phyloP scores from a whole-genome alignment of 1,140 invertebrate genomes.

The Papilio machaon region DNA sequence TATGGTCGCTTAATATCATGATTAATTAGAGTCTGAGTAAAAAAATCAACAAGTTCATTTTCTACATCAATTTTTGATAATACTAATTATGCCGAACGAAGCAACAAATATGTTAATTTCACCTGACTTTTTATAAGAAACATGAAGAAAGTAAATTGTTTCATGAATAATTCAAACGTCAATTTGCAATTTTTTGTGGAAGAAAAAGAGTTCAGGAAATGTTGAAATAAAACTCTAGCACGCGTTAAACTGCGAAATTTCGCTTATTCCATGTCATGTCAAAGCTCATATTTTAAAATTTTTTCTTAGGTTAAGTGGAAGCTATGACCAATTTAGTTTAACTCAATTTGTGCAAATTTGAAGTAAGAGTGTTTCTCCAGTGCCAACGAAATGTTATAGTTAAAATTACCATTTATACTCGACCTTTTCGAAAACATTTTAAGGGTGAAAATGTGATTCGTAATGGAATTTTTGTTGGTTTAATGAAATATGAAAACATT shows the following conservation, averaged over 20 bases:
- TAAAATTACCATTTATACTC: background rate
- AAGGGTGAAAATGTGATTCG: no score
- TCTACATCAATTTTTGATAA: background rate
- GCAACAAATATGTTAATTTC: conserved; percentile 15
- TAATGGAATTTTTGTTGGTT: no score
- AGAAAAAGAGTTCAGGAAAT: background rate
- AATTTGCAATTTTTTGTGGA: background rate
- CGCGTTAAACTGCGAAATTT: background rate
- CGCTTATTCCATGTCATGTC: conserved; percentile 4
- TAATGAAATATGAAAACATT: no score
- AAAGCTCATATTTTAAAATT: conserved; percentile 10
- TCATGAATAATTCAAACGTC: conserved; percentile 13
- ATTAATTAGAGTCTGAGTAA: no score
- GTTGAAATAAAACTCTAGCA: background rate
- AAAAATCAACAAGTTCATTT: no score
- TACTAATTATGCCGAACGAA: background rate
- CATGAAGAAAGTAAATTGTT: background rate
- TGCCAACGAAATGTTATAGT: background rate
- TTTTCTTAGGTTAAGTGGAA: conserved; percentile 9
- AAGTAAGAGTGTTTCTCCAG: background rate
- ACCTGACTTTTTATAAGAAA: conserved; percentile 1
- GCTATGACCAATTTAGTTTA: conserved; percentile 14
- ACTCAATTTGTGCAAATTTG: background rate
- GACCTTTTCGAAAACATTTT: background rate
- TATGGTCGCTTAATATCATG: no score